Evolutionary conservation across 2,113 vertebrate species (phyloP).

Genomic region (rat (Rattus norvegicus)): GRCr8 NC_086020.1:107740001-107740500

Average conservation of each 20-base stretch:
- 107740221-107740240: neutral
- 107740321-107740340: constrained; percentile 38
- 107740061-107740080: neutral
- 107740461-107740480: neutral
- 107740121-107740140: neutral
- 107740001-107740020: neutral
- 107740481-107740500: neutral
- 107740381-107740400: neutral
- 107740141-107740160: neutral
- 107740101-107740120: neutral
- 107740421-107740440: neutral
- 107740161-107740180: neutral
- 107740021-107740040: constrained; percentile 31
- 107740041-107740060: neutral
- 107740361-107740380: constrained; percentile 17
- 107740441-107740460: neutral
- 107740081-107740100: neutral
- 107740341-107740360: neutral
- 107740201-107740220: neutral
- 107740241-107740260: neutral
- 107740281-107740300: neutral
- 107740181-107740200: neutral
- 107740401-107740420: neutral
- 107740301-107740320: neutral
- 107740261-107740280: neutral